Conservation (phyloP, 2,888 invertebrate genomes). For the Xylota segnis region DNA sequence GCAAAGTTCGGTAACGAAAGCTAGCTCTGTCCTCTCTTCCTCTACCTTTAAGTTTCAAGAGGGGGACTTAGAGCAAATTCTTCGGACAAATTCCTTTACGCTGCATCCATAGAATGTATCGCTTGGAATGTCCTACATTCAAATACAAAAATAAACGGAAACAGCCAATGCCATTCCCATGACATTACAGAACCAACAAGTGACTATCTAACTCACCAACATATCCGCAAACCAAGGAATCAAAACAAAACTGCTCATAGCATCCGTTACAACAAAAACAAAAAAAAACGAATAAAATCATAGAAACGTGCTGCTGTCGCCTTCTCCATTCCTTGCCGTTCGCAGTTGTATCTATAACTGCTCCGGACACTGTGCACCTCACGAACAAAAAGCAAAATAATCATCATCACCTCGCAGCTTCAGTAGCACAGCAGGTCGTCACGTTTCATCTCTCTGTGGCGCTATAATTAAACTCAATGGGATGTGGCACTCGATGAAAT, state of each 20-base stretch:
- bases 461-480: slow-evolving; percentile 65
- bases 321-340: not conserved
- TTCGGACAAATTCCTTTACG: too few relatives aligned
- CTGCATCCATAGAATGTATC: too few relatives aligned
- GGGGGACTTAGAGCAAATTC: too few relatives aligned
- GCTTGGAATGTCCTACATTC: too few relatives aligned
- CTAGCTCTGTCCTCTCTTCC: too few relatives aligned
- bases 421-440: slow-evolving; percentile 40
- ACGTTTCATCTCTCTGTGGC: slow-evolving; percentile 54
- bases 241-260: not conserved
- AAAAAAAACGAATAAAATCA: not conserved
- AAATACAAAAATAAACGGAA: too few relatives aligned
- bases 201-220: not conserved
- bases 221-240: not conserved
- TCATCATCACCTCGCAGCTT: slow-evolving; percentile 46
- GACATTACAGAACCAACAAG: not conserved
- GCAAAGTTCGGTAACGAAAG: too few relatives aligned
- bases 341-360: not conserved
- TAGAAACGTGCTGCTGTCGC: slow-evolving; percentile 18
- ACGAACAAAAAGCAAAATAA: slow-evolving; percentile 31
- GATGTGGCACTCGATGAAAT: slow-evolving; percentile 52
- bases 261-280: not conserved
- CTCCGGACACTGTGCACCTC: slow-evolving; percentile 18
- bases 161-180: not conserved
- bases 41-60: too few relatives aligned